Evolutionary conservation across 2,888 invertebrate genomes (phyloP), one percentile per base, ranked within the genome.

Genomic region (Lamproptera curius): DNA sequence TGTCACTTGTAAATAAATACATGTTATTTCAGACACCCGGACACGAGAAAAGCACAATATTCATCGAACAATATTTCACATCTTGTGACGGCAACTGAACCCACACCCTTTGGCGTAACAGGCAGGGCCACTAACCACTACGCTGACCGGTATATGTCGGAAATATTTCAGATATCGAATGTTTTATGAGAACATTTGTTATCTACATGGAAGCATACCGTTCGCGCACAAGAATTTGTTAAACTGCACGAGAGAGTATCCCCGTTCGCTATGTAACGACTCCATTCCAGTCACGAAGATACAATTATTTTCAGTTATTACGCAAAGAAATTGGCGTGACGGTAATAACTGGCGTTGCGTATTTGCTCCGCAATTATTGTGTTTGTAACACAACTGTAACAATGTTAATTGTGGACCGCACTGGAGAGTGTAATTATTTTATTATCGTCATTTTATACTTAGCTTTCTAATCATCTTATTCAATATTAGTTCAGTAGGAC

Each of bases 241-340:
- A 10, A 28, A 28, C 28, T 10, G 3, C 2, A 5, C n/a, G 8
- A 28, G 28, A 28, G 28, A 28, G 28, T 28, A 9, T 28, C 28
- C 9, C n/a, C 28, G 28, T 9, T 9, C 10, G 2, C 10, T n/a
- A n/a, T n/a, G 9, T 28, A 28, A 5, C 9, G 28, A 5, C 28
- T 28, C 14, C 35, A 41, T 36, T 40, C 33, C 13, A 37, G 37
- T 20, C 46, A 47, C 42, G 46, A 41, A 46, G 46, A 42, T 36
- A 16, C 35, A 42, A 17, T 38, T 42, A 34, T 42, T 42, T 48
- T 38, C 10, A 26, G 38, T 42, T 38, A 42, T 48, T 42, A 48
- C 47, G 47, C 47, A 48, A 48, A 28, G 42, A 33, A 42, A 38
- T n/a, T 16, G 17, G 42, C 42, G 38, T 42, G 42, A 48, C 47